phyloP scores from a whole-genome alignment of 2,113 vertebrate genomes.

The Corvus cornix region DNA sequence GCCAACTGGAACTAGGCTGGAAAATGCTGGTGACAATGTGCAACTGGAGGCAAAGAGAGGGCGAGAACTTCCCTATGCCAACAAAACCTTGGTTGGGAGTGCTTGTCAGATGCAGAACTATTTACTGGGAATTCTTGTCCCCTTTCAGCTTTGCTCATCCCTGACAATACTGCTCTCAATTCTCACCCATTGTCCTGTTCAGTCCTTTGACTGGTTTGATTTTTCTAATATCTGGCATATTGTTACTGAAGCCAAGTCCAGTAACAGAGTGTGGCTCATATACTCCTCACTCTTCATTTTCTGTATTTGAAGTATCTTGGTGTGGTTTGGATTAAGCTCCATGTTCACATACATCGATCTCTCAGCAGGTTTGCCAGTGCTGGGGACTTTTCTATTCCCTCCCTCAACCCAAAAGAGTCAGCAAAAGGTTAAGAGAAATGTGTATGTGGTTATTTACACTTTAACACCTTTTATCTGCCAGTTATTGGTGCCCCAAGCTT shows the following conservation, averaged over 20 bases:
- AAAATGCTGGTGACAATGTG: background rate
- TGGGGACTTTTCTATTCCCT: background rate
- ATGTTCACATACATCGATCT: accelerated
- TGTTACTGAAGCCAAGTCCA: background rate
- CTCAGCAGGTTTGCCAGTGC: background rate
- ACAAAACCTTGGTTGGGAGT: background rate
- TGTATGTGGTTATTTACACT: background rate
- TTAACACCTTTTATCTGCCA: background rate
- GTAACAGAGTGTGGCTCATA: accelerated
- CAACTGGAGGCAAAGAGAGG: background rate
- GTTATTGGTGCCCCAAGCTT: accelerated
- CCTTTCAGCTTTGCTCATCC: background rate
- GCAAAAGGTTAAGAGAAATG: background rate
- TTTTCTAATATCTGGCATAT: background rate
- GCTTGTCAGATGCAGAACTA: background rate
- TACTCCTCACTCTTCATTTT: background rate
- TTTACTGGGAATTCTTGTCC: background rate
- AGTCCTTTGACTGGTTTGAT: background rate
- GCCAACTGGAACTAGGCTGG: background rate
- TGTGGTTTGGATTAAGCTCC: background rate
- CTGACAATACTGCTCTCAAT: background rate
- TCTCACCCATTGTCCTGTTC: background rate
- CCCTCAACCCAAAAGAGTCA: background rate
- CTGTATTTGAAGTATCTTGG: background rate
- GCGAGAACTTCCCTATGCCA: background rate